Percentiles rank a stretch among this genome's conserved stretches.
Evolutionary conservation across 1,140 invertebrate genomes (phyloP).

Genomic region (Zaprionus gabonicus): DNA sequence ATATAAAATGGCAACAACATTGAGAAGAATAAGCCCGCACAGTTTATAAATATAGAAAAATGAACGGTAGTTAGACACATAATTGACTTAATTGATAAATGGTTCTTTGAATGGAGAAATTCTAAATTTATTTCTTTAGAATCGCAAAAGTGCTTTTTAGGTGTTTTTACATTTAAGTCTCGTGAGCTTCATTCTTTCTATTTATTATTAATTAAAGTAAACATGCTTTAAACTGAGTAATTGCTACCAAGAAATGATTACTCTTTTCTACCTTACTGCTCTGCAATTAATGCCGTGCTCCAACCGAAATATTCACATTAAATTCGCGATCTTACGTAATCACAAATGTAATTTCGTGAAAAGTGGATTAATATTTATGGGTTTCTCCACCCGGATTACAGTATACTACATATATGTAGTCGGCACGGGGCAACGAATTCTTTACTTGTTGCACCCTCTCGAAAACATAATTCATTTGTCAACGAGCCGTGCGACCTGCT

Average conservation of each 20-base stretch:
- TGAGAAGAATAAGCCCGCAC: background rate
- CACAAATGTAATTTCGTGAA: constrained; percentile 1
- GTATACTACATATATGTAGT: background rate
- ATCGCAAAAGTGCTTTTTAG: too few species aligned
- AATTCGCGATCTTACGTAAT: background rate
- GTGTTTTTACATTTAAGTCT: too few species aligned
- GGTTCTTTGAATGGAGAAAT: too few species aligned
- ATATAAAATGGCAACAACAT: background rate
- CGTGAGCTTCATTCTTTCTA: too few species aligned
- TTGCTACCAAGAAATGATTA: too few species aligned
- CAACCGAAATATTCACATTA: background rate
- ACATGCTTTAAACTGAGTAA: too few species aligned
- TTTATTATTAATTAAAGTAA: too few species aligned
- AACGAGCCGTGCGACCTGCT: constrained; percentile 29
- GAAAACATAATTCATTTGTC: constrained; percentile 66
- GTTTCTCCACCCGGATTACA: background rate
- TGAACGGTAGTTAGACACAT: background rate
- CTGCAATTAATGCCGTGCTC: background rate
- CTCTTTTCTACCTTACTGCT: too few species aligned
- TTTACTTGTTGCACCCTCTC: constrained; percentile 69
- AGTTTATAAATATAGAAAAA: background rate
- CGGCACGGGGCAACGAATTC: constrained; percentile 26
- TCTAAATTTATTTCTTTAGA: too few species aligned
- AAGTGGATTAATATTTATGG: constrained; percentile 43
- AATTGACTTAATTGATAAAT: too few species aligned